Percentiles rank a stretch among this genome's conserved stretches.
Conservation (phyloP, 2,797 vertebrate species). For the Haliaeetus albicilla region DNA sequence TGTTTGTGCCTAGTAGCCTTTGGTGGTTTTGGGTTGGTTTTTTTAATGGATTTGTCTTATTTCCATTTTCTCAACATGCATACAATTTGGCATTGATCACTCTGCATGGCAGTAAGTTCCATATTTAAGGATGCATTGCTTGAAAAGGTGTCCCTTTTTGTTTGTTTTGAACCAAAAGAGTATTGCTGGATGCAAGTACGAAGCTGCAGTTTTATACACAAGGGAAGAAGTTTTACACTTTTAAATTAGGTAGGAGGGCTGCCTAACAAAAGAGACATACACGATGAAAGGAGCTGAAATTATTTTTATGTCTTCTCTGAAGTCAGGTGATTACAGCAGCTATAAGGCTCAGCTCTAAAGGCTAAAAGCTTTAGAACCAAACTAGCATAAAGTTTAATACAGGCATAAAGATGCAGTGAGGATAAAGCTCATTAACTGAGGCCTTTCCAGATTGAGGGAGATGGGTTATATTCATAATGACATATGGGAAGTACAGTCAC, state of each 20-base stretch:
- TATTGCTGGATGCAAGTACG: neutral
- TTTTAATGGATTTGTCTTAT: neutral
- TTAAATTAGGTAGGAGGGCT: neutral
- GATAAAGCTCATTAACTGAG: neutral
- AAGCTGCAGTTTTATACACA: neutral
- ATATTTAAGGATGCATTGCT: neutral
- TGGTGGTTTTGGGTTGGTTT: neutral
- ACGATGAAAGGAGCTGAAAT: neutral
- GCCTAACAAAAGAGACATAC: rapidly evolving
- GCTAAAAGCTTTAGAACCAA: neutral
- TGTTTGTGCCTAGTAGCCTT: neutral
- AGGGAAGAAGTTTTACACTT: neutral
- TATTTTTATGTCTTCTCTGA: neutral
- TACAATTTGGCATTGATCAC: neutral
- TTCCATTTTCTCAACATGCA: neutral
- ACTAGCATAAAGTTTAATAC: neutral
- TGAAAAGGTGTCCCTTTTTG: neutral
- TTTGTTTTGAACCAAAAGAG: neutral
- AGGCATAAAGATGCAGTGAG: neutral
- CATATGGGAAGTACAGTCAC: neutral
- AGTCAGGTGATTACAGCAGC: neutral
- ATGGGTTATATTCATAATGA: neutral
- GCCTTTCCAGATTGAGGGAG: neutral
- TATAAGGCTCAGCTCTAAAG: neutral
- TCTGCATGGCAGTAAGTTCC: neutral